phyloP scores from a whole-genome alignment of 1,140 invertebrate genomes.

The Drosophila nebulosa region DNA sequence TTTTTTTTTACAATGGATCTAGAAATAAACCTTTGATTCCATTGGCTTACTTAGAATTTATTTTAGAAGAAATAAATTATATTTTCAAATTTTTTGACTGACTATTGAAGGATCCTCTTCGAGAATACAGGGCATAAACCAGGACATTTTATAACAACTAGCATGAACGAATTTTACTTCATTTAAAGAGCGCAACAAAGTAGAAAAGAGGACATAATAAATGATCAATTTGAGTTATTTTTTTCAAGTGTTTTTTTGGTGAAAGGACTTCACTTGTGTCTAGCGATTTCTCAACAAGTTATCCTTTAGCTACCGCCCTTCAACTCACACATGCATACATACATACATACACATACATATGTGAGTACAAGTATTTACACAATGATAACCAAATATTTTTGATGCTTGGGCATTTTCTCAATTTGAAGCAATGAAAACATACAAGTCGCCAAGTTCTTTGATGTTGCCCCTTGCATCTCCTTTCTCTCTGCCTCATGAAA shows the following conservation, averaged over 20 bases:
- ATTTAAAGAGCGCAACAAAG: too few relatives aligned
- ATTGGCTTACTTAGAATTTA: too few relatives aligned
- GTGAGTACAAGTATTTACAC: constrained; percentile 35
- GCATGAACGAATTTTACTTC: too few relatives aligned
- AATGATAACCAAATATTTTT: constrained; percentile 60
- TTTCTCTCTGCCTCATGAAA: constrained; percentile 53
- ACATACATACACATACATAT: not conserved
- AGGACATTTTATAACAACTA: too few relatives aligned
- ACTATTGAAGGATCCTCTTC: too few relatives aligned
- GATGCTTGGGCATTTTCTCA: constrained; percentile 50
- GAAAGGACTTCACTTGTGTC: not conserved
- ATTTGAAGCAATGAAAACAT: constrained; percentile 60
- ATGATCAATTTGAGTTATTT: not conserved
- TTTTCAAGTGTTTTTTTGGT: not conserved
- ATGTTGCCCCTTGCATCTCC: constrained; percentile 33
- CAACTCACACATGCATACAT: not conserved
- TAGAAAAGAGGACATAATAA: not conserved
- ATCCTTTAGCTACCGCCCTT: not conserved
- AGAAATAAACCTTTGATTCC: too few relatives aligned
- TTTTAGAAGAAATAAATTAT: too few relatives aligned
- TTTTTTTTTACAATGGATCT: too few relatives aligned
- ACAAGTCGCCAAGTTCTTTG: constrained; percentile 49
- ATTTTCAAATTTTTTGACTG: too few relatives aligned
- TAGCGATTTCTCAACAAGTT: not conserved
- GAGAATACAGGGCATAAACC: too few relatives aligned